Conservation (phyloP, 2,113 vertebrate species). For the Cromileptes altivelis region DNA sequence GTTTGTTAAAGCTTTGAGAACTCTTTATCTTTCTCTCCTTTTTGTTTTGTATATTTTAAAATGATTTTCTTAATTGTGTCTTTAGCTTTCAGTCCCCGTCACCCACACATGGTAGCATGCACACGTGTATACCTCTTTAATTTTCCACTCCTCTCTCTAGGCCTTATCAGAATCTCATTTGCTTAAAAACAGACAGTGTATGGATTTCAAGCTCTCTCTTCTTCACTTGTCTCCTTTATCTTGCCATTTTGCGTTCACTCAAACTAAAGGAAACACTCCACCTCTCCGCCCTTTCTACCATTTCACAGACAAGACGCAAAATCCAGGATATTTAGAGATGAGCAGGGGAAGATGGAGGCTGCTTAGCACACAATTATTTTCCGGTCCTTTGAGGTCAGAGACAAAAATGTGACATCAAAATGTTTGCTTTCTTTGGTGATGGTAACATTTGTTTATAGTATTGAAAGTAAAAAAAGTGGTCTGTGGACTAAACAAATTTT, state of each 20-base stretch:
- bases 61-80: neutral
- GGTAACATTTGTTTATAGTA: no score
- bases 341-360: no score
- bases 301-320: neutral
- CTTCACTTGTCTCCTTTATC: neutral
- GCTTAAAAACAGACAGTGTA: slow-evolving; percentile 16
- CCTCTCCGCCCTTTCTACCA: no score
- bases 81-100: neutral
- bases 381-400: no score
- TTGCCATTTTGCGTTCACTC: neutral
- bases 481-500: no score
- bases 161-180: slow-evolving; percentile 54
- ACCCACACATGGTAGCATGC: neutral
- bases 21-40: neutral
- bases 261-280: slow-evolving; percentile 3
- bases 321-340: no score
- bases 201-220: neutral
- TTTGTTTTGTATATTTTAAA: neutral
- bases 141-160: neutral
- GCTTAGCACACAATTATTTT: no score
- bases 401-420: no score
- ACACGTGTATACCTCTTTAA: neutral
- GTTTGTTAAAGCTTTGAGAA: neutral
- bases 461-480: no score
- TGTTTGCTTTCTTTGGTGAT: no score